A percentile compares a stretch with the other conserved stretches of the same genome.
These are phyloP conservation scores for Eupeodes corollae DNA, from an alignment of 1,140 invertebrate species.

Conservation along the genomic window DNA sequence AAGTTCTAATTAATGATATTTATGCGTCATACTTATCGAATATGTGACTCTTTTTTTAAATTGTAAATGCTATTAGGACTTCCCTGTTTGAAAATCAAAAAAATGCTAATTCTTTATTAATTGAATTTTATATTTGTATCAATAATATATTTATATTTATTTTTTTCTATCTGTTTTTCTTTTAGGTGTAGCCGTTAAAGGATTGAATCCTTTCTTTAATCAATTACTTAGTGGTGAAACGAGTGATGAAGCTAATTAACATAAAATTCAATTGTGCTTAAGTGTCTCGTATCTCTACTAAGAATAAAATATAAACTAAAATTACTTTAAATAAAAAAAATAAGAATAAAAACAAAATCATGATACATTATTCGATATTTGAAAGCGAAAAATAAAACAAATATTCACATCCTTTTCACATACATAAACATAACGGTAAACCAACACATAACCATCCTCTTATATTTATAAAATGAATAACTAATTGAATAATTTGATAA, in stretches of 20 bases:
- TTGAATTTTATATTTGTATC: background rate
- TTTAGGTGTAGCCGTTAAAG: constrained; percentile 32
- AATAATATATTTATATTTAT: background rate
- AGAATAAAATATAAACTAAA: background rate
- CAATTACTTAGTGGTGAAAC: constrained; percentile 28
- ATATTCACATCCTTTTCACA: no score
- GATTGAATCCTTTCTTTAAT: constrained; percentile 31
- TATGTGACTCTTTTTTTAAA: no score
- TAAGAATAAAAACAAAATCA: background rate
- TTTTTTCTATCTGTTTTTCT: background rate
- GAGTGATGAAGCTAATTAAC: constrained; percentile 14
- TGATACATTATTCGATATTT: background rate
- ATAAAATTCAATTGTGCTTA: background rate
- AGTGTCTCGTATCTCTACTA: background rate
- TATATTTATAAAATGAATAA: no score
- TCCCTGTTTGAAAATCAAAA: no score
- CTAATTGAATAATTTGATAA: no score
- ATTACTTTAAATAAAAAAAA: background rate
- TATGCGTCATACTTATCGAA: no score
- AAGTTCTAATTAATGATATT: no score
- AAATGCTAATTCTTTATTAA: no score
- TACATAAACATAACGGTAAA: no score
- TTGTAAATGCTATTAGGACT: no score
- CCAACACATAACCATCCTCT: no score
- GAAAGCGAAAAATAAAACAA: no score